phyloP scores from a whole-genome alignment of 2,797 vertebrate genomes.

The Podarcis lilfordi region DNA sequence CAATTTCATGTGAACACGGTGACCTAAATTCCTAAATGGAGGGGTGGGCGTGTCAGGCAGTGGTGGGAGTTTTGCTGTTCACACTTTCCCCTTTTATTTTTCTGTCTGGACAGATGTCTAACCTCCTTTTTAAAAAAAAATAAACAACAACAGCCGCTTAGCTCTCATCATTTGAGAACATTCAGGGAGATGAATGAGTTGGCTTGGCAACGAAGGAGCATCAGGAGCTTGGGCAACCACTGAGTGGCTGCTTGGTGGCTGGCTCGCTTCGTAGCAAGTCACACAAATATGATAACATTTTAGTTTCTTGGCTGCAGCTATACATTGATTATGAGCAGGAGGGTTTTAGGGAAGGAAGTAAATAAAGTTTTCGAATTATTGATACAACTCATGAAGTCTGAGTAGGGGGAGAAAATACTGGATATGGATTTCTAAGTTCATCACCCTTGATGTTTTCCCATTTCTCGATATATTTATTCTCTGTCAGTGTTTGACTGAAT shows the following conservation, averaged over 20 bases:
- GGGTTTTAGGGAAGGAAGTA: neutral
- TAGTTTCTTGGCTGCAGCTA: neutral
- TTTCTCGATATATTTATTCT: neutral
- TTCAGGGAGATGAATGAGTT: constrained; percentile 7
- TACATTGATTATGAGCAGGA: neutral
- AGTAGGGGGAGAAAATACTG: neutral
- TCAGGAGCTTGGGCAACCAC: neutral
- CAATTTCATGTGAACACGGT: neutral
- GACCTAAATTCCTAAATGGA: constrained; percentile 12
- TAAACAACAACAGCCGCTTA: neutral
- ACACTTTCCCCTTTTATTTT: neutral
- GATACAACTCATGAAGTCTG: neutral
- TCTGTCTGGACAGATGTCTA: neutral
- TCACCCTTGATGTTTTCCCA: neutral
- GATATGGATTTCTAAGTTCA: neutral
- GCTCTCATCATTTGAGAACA: neutral
- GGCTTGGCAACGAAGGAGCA: constrained; percentile 37
- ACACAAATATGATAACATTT: neutral
- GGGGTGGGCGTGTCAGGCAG: neutral
- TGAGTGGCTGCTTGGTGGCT: neutral
- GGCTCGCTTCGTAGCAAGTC: neutral
- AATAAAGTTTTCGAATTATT: neutral
- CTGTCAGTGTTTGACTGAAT: neutral
- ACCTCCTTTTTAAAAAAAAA: neutral
- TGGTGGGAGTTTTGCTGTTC: constrained; percentile 7